phyloP scores from a whole-genome alignment of 1,140 invertebrate genomes.

The Agrypnia vestita region DNA sequence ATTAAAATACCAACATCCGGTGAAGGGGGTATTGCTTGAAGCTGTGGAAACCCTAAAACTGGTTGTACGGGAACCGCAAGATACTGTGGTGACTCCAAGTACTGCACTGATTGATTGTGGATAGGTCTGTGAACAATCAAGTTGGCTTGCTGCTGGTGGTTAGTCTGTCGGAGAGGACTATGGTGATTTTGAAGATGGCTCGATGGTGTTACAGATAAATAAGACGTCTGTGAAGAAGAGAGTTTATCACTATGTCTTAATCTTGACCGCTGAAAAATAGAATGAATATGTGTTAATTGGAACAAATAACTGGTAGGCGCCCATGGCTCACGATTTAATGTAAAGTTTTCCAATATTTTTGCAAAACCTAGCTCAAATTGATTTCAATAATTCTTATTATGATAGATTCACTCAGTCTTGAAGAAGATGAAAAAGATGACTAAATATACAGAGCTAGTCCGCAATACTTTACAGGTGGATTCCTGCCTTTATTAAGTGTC shows the following conservation, averaged over 20 bases:
- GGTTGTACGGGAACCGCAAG: slow-evolving; percentile 77
- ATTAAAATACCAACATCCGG: slow-evolving; percentile 74
- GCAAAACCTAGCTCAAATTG: no score
- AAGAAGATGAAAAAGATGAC: no score
- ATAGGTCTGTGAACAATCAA: slow-evolving; percentile 4
- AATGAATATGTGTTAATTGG: no score
- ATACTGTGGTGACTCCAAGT: slow-evolving; percentile 76
- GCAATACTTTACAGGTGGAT: no score
- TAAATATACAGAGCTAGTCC: no score
- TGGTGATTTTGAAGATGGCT: background rate
- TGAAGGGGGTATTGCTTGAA: slow-evolving; percentile 64
- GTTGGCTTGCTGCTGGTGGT: background rate
- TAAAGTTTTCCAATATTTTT: no score
- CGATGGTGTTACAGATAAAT: background rate
- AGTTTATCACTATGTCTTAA: slow-evolving; percentile 1
- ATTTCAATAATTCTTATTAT: background rate
- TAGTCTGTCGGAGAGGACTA: background rate
- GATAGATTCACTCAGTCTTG: no score
- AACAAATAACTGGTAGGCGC: no score
- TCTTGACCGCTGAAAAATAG: slow-evolving; percentile 12
- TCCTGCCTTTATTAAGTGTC: no score
- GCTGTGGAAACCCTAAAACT: slow-evolving; percentile 66
- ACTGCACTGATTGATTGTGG: slow-evolving; percentile 59
- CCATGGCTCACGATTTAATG: no score
- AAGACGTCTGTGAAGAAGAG: background rate